phyloP scores from a whole-genome alignment of 2,888 invertebrate genomes.

The Ametastegia equiseti region DNA sequence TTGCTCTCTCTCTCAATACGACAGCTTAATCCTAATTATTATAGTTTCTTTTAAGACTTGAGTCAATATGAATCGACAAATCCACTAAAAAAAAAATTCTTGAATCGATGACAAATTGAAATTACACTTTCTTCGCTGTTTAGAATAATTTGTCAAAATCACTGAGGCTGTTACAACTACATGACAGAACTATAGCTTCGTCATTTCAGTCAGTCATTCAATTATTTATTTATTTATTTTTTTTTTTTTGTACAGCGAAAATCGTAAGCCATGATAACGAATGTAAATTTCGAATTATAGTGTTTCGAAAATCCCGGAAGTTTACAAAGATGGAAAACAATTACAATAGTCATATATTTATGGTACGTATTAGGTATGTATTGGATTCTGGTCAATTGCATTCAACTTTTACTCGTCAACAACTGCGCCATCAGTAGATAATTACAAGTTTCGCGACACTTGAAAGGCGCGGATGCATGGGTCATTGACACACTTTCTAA shows the following conservation, averaged over 20 bases:
- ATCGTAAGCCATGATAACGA: too few relatives aligned
- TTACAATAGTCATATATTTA: background rate
- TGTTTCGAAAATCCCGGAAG: too few relatives aligned
- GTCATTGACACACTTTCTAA: slow-evolving; percentile 41
- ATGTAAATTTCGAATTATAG: too few relatives aligned
- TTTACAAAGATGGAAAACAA: background rate
- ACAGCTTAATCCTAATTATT: background rate
- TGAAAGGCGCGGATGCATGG: background rate
- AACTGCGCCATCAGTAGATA: background rate
- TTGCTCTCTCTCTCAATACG: background rate
- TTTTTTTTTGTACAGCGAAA: too few relatives aligned
- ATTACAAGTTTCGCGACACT: slow-evolving; percentile 23
- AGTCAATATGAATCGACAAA: background rate
- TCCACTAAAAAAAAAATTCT: too few relatives aligned
- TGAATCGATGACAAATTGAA: too few relatives aligned
- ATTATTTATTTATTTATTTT: too few relatives aligned
- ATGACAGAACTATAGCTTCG: too few relatives aligned
- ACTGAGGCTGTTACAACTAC: too few relatives aligned
- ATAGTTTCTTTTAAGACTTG: background rate
- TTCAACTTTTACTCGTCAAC: slow-evolving; percentile 9
- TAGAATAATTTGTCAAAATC: too few relatives aligned
- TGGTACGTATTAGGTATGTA: background rate
- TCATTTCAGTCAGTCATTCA: too few relatives aligned
- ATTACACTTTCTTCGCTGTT: too few relatives aligned
- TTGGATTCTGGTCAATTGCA: slow-evolving; percentile 25